Base-by-base conservation (phyloP, 1,140 invertebrate species). In the Nasonia vitripennis region DNA sequence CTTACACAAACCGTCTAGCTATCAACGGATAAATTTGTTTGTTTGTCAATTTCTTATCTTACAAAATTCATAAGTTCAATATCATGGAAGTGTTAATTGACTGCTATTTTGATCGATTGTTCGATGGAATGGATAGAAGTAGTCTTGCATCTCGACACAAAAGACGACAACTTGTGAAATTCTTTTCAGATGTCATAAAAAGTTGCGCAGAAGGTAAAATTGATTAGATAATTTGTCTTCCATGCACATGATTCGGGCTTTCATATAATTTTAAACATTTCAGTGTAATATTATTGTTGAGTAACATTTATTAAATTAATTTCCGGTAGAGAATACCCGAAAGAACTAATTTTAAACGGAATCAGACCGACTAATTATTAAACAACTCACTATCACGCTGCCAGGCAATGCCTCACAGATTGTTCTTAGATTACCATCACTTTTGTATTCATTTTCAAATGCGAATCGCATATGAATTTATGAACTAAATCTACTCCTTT, bases 121-220 rank as follows among this genome's bases (percentile, higher is more conserved):
- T 96, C 88, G 90, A 93, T 55, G 93, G 95, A 86, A 91, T 96
- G 89, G 94, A 96, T 71, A 93, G 96, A 37, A 95, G 95, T 89
- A 94, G 94, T 89, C 91, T 96, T 23, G 94, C 95, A 48, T 94
- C 95, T 14, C 93, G 95, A 75, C 94, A 94, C 86, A 96, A 95
- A 90, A 93, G 96, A 78, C 91, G 94, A 67, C 94, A 95, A 81
- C 90, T 96, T 34, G 95, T 96, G 12, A 94, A 95, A 87, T 96
- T 95, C 91, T 95, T 96, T 88, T 95, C 94, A 81, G 95, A 95
- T n/a, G 93, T 96, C 20, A 96, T 96, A 81, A 94, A 95, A 86
- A 96, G 95, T 87, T 96, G 95, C 92, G 93, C 94, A 4, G 93
- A 93, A 94, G 95, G 95, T 93, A 94, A 87, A 37, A 23, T 75